These are phyloP conservation scores for Antheraea mylitta DNA, from an alignment of 1,140 invertebrate species.

Conservation along the genomic window DNA sequence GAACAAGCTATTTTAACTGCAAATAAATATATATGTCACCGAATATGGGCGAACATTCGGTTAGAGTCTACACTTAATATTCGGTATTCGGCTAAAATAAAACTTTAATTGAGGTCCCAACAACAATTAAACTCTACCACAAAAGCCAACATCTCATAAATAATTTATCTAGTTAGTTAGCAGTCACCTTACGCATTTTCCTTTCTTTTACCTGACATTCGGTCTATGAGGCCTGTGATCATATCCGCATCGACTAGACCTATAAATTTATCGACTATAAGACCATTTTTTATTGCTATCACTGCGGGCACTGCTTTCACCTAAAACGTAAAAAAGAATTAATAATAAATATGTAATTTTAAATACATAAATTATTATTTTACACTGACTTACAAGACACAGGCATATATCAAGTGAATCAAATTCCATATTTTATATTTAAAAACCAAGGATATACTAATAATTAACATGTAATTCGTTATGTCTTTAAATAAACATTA, in stretches of 20 bases:
- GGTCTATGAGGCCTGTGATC: slow-evolving; percentile 90
- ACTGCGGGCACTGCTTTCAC: slow-evolving; percentile 96
- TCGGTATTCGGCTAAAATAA: background rate
- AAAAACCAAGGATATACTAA: too few relatives aligned
- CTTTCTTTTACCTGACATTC: slow-evolving; percentile 80
- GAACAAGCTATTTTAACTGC: too few relatives aligned
- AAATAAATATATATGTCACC: too few relatives aligned
- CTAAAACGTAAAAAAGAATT: slow-evolving; percentile 32
- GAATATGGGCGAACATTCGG: too few relatives aligned
- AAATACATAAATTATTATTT: too few relatives aligned
- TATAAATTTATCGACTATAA: slow-evolving; percentile 95
- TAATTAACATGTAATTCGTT: too few relatives aligned
- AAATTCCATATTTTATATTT: too few relatives aligned
- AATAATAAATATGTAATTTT: too few relatives aligned
- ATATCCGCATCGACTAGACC: slow-evolving; percentile 92
- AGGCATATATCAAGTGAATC: too few relatives aligned
- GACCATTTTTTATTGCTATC: slow-evolving; percentile 92
- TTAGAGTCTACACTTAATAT: too few relatives aligned
- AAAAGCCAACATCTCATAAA: background rate
- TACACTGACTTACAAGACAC: too few relatives aligned
- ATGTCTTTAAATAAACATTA: too few relatives aligned
- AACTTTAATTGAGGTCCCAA: background rate
- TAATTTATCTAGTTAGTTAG: background rate
- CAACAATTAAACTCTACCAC: background rate
- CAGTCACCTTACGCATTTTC: slow-evolving; percentile 40